Conservation (phyloP, 30 jellyfish, hydroid and myxozoan genomes). For the Rhopilema esculentum region DNA sequence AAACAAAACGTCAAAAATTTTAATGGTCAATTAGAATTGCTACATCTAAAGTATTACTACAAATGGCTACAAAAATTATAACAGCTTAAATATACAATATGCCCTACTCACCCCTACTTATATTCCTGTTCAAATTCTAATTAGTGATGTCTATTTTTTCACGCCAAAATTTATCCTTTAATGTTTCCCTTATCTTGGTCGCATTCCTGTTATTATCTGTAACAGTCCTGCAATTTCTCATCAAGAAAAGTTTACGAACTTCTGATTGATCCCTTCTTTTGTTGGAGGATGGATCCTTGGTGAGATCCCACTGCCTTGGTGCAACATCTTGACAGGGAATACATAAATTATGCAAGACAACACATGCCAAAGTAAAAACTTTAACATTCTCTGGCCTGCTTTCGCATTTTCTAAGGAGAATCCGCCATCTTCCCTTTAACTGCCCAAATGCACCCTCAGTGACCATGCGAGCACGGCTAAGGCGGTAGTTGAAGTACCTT, state of each 20-base stretch:
- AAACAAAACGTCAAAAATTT: neutral
- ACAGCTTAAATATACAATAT: neutral
- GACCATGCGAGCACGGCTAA: constrained; percentile 67
- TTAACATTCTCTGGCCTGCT: constrained; percentile 68
- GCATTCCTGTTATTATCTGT: constrained; percentile 48
- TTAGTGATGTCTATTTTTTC: constrained; percentile 19
- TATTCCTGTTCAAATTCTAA: constrained; percentile 19
- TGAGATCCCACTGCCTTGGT: constrained; percentile 65
- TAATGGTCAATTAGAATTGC: neutral
- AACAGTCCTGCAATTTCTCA: constrained; percentile 39
- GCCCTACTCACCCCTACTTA: constrained; percentile 47
- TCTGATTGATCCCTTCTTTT: constrained; percentile 48
- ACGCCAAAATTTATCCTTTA: constrained; percentile 39
- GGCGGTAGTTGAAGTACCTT: constrained; percentile 74
- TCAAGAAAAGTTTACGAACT: constrained; percentile 36
- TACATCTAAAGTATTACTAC: neutral
- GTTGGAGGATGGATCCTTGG: constrained; percentile 62
- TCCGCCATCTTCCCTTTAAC: constrained; percentile 53
- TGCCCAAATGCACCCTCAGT: constrained; percentile 75
- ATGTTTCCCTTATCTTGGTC: constrained; percentile 25
- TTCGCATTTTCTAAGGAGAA: constrained; percentile 71
- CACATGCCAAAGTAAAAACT: constrained; percentile 68
- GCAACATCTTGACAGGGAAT: constrained; percentile 65
- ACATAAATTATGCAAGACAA: constrained; percentile 69
- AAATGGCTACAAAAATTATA: neutral